Percentiles rank a stretch among this genome's conserved stretches.
Evolutionary conservation across 2,113 vertebrate genomes (phyloP).

Genomic region (Apteryx owenii): DNA sequence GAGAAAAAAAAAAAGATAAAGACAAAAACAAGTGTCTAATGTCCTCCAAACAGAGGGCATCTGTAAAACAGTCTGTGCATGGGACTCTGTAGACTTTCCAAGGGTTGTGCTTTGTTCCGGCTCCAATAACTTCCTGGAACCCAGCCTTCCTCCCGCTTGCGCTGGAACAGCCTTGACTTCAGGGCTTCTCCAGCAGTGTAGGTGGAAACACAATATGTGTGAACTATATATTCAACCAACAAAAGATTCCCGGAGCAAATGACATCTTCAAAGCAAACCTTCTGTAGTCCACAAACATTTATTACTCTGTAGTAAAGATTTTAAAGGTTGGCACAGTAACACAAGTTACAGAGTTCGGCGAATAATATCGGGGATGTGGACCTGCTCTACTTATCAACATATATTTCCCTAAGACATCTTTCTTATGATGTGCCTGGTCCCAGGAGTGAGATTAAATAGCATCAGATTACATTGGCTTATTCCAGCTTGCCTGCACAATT

Average conservation of each 20-base stretch:
- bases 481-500: background rate
- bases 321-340: constrained; percentile 36
- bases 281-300: background rate
- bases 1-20: background rate
- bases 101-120: constrained; percentile 71
- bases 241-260: constrained; percentile 11
- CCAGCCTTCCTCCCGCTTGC: constrained; percentile 65
- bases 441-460: background rate
- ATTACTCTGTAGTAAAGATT: background rate
- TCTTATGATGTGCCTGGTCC: background rate
- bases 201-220: constrained; percentile 59
- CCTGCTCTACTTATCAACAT: constrained; percentile 33
- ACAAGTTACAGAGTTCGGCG: constrained; percentile 3
- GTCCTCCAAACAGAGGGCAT: constrained; percentile 61
- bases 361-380: constrained; percentile 1
- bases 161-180: constrained; percentile 65
- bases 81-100: constrained; percentile 66
- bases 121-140: constrained; percentile 73
- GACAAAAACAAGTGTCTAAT: constrained; percentile 56
- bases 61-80: constrained; percentile 59
- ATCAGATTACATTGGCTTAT: background rate
- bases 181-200: constrained; percentile 60
- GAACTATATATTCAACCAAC: constrained; percentile 7
- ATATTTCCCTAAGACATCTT: constrained; percentile 20
- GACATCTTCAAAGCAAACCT: constrained; percentile 33